Percentiles rank a stretch among this genome's conserved stretches.
phyloP scores from a whole-genome alignment of 1,140 invertebrate genomes.

The Drosophila nigromelanica region DNA sequence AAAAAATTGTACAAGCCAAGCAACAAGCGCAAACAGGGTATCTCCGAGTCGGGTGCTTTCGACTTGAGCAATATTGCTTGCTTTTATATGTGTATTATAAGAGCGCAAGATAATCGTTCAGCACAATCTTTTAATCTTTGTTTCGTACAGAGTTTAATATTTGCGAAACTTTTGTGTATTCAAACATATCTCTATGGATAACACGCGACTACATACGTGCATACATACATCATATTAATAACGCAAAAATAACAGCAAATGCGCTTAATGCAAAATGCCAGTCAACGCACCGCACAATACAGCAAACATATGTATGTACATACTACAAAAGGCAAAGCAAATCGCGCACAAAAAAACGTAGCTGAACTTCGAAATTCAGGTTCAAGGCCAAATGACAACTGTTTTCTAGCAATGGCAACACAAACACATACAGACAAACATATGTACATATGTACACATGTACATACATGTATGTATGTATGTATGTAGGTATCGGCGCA shows the following conservation, averaged over 20 bases:
- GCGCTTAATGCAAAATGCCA: constrained; percentile 22
- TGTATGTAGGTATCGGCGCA: constrained; percentile 1
- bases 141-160: too few species aligned
- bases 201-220: not conserved
- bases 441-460: not conserved
- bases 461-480: constrained; percentile 11
- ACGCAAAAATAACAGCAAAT: constrained; percentile 1
- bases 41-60: too few species aligned
- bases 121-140: too few species aligned
- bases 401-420: constrained; percentile 52
- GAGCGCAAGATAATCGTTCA: too few species aligned
- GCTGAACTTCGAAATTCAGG: constrained; percentile 74
- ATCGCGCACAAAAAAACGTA: constrained; percentile 46
- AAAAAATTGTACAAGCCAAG: too few species aligned
- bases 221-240: not conserved
- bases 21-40: too few species aligned
- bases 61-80: too few species aligned
- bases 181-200: not conserved
- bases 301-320: constrained; percentile 3
- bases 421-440: not conserved
- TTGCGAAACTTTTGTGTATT: too few species aligned
- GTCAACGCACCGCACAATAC: constrained; percentile 21
- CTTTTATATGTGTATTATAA: too few species aligned
- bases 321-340: constrained; percentile 60
- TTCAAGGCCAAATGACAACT: constrained; percentile 72